Percentiles rank a stretch among this genome's conserved stretches.
Conservation (phyloP, 2,797 vertebrate genomes). For the Poeciliopsis presidionis region DNA sequence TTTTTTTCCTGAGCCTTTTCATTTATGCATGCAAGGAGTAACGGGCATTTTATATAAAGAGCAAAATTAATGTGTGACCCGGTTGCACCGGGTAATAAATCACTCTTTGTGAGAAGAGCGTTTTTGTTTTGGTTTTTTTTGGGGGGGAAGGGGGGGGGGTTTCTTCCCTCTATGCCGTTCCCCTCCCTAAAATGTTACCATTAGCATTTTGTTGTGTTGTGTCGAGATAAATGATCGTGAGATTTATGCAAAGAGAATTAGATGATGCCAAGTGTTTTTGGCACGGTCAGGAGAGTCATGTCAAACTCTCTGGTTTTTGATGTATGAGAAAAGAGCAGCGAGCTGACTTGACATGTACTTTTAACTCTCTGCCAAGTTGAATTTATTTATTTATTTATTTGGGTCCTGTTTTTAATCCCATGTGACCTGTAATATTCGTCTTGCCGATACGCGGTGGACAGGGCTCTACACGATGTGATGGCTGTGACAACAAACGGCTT, state of each 20-base stretch:
- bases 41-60: conserved; percentile 78
- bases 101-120: conserved; percentile 68
- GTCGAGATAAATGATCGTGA: conserved; percentile 64
- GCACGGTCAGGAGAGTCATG: conserved; percentile 61
- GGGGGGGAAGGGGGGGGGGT: too few species aligned
- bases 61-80: conserved; percentile 78
- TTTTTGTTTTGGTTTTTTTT: conserved; percentile 20
- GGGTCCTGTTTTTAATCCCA: conserved; percentile 40
- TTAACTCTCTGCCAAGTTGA: conserved; percentile 61
- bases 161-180: conserved; percentile 3
- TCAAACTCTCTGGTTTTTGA: conserved; percentile 63
- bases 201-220: conserved; percentile 78
- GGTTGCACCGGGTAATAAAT: conserved; percentile 76
- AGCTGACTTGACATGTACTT: conserved; percentile 65
- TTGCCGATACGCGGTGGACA: conserved; percentile 24
- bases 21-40: conserved; percentile 81
- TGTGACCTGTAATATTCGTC: conserved; percentile 42
- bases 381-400: conserved; percentile 65
- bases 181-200: conserved; percentile 74
- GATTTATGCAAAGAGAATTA: conserved; percentile 75
- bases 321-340: conserved; percentile 63
- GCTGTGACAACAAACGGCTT: conserved; percentile 30
- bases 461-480: conserved; percentile 24
- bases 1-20: conserved; percentile 53
- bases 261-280: conserved; percentile 70